These are phyloP conservation scores for Percopsis transmontana DNA, from an alignment of 2,113 vertebrate genomes.

Conservation along the genomic window DNA sequence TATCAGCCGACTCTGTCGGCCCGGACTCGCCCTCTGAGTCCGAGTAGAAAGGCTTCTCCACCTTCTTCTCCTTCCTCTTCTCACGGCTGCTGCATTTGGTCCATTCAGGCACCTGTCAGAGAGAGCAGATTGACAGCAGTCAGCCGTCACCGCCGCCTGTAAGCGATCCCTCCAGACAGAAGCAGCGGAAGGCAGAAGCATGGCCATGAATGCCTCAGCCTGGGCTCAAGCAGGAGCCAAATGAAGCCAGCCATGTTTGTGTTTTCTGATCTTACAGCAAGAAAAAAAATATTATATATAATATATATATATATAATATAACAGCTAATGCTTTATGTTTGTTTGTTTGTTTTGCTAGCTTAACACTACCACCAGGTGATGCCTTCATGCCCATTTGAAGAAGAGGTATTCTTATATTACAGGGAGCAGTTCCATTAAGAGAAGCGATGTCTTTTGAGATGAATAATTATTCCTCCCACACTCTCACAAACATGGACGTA, in stretches of 20 bases:
- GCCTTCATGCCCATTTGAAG: slow-evolving; percentile 76
- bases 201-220: slow-evolving; percentile 75
- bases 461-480: slow-evolving; percentile 27
- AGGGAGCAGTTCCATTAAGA: slow-evolving; percentile 65
- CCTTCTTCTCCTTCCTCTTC: slow-evolving; percentile 97
- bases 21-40: slow-evolving; percentile 96
- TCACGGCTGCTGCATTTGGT: slow-evolving; percentile 95
- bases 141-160: slow-evolving; percentile 5
- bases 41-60: slow-evolving; percentile 96
- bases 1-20: slow-evolving; percentile 94
- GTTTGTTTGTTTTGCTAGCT: slow-evolving; percentile 10
- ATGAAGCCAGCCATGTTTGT: slow-evolving; percentile 52
- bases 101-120: slow-evolving; percentile 93
- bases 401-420: slow-evolving; percentile 45
- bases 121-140: background rate
- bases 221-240: slow-evolving; percentile 55
- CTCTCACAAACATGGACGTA: background rate
- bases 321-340: slow-evolving; percentile 17
- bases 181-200: slow-evolving; percentile 45
- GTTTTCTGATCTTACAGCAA: slow-evolving; percentile 38
- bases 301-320: slow-evolving; percentile 5
- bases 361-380: slow-evolving; percentile 59
- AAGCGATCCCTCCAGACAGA: slow-evolving; percentile 23
- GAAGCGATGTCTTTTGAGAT: slow-evolving; percentile 68
- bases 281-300: slow-evolving; percentile 1